These are phyloP conservation scores for Pseudopodoces humilis DNA, from an alignment of 2,113 vertebrate species.

Conservation along the genomic window DNA sequence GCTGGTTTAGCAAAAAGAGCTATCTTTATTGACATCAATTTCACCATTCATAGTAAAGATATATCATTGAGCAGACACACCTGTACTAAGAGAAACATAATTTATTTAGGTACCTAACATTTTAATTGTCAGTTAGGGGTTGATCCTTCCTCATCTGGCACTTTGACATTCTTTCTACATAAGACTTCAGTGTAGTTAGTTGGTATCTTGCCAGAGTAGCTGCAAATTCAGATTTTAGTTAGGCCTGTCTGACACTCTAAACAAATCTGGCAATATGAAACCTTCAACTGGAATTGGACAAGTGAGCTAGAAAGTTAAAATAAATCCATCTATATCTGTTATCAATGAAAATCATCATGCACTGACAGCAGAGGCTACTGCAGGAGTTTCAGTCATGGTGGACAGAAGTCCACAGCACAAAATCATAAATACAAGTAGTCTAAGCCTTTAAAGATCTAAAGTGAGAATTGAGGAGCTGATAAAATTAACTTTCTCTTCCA, in stretches of 20 bases:
- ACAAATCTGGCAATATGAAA: not conserved
- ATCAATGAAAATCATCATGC: not conserved
- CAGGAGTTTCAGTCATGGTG: not conserved
- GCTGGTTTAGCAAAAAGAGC: conserved; percentile 9
- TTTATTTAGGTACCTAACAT: not conserved
- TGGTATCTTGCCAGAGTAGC: not conserved
- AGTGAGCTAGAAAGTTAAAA: not conserved
- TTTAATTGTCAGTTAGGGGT: not conserved
- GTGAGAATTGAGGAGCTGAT: not conserved
- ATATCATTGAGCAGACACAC: not conserved
- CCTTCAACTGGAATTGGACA: not conserved
- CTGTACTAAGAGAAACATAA: not conserved
- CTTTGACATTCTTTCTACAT: not conserved
- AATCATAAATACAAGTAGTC: not conserved
- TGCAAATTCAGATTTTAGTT: not conserved
- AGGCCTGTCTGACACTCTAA: not conserved
- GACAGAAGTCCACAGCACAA: not conserved
- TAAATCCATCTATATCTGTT: not conserved
- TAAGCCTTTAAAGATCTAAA: not conserved
- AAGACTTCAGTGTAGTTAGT: not conserved
- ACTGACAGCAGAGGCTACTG: not conserved
- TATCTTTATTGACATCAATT: not conserved
- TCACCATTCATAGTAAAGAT: not conserved
- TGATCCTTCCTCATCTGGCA: not conserved
- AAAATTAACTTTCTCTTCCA: not conserved